Evolutionary conservation across 2,888 invertebrate species (phyloP), one percentile per base, ranked within the genome.

Genomic region (Heliconius charithonia): DNA sequence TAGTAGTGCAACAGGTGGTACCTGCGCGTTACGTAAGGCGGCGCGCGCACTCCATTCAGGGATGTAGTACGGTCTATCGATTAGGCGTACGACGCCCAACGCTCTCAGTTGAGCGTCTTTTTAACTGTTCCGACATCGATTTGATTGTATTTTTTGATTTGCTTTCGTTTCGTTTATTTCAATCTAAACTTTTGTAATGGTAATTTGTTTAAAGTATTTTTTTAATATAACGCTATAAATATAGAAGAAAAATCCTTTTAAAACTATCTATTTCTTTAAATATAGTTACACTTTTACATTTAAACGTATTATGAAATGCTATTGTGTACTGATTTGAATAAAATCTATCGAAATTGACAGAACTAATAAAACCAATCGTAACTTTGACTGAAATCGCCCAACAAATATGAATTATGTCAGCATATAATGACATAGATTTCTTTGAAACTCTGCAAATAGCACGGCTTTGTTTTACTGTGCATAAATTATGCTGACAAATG

Each of bases 11-110:
- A 95, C 94, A 95, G 93, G 94, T 94, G 91, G 85, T 85, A 84
- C 86, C 85, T 92, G 92, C 91, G 93, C 92, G 90, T 93, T 94
- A 94, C 92, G 92, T 93, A 93, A 93, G 90, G 84, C 83, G 84
- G 80, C 94, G 92, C 94, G 94, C 94, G 94, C 94, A 93, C 81
- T 77, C 87, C 94, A 94, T 94, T 94, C 90, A 94, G 89, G 81
- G 84, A 85, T 87, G 91, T 93, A 88, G 91, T 94, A 94, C 93
- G 91, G 82, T 82, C 81, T 93, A 94, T 94, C 93, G 93, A 93
- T 93, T 90, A 87, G 89, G 87, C 87, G 92, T 92, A 93, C 89
- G 90, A 86, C 85, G 85, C 83, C 85, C 88, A 92, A 93, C 92
- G 93, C 92, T 92, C 91, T 85, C 87, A 86, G 89, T 87, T 84